Conservation (phyloP, 2,797 vertebrate species). For the Pangasius mekongensis region DNA sequence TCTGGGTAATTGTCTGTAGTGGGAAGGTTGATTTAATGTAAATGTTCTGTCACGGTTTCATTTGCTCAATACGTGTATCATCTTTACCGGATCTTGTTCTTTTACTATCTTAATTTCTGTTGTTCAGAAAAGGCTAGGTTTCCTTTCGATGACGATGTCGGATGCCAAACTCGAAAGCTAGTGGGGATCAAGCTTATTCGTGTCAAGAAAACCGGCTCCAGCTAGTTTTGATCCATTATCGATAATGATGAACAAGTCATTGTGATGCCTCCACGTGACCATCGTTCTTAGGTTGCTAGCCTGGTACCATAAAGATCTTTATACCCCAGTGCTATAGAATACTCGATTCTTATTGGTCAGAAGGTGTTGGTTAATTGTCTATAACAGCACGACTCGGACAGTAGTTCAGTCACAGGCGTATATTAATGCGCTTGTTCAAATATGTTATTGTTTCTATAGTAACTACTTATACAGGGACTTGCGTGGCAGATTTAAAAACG, state of each 20-base stretch:
- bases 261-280: not conserved
- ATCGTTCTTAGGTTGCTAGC: not conserved
- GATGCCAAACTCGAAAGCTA: not conserved
- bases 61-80: not conserved
- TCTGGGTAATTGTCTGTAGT: not conserved
- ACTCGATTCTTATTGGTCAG: not conserved
- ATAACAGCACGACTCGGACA: not conserved
- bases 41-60: not conserved
- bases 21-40: not conserved
- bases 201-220: not conserved
- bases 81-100: not conserved
- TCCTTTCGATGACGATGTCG: not conserved
- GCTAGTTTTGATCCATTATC: not conserved
- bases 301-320: not conserved
- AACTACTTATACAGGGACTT: not conserved
- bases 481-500: not conserved
- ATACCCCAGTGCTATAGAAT: too few relatives aligned
- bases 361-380: not conserved
- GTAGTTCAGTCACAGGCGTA: not conserved
- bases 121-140: not conserved
- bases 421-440: not conserved
- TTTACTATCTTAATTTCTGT: not conserved
- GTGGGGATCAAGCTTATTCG: not conserved
- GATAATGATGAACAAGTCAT: not conserved
- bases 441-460: not conserved